Evolutionary conservation across 2,113 vertebrate species (phyloP).

Genomic region (Prolemur simus): DNA sequence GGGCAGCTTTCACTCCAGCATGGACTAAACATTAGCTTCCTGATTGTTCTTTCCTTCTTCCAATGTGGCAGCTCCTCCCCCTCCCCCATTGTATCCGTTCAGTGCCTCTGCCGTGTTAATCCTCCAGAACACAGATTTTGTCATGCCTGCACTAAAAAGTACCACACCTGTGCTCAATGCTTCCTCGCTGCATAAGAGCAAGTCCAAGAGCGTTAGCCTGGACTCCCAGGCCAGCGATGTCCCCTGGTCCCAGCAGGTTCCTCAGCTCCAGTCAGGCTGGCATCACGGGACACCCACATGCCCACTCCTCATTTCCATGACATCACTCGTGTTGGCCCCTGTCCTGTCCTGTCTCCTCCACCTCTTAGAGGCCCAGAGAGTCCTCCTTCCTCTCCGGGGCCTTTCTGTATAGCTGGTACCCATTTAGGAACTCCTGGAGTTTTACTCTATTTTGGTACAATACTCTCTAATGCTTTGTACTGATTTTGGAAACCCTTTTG

Average conservation of each 20-base stretch:
- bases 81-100: no score
- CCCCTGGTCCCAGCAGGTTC: neutral
- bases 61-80: no score
- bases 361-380: neutral
- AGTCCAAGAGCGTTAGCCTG: neutral
- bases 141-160: no score
- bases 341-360: neutral
- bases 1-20: neutral
- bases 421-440: neutral
- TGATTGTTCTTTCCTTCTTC: neutral
- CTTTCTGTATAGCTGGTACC: neutral
- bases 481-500: neutral
- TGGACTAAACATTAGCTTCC: neutral
- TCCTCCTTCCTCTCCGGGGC: neutral
- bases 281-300: neutral
- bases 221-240: rapidly evolving
- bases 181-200: neutral
- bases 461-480: neutral
- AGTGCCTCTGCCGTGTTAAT: no score
- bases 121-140: neutral
- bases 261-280: neutral
- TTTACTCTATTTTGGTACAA: neutral
- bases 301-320: neutral
- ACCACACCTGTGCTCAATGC: neutral
- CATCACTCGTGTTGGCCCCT: no score